Percentiles rank a stretch among this genome's conserved stretches.
Conservation (phyloP, 2,797 vertebrate genomes). For the Anas bernieri region DNA sequence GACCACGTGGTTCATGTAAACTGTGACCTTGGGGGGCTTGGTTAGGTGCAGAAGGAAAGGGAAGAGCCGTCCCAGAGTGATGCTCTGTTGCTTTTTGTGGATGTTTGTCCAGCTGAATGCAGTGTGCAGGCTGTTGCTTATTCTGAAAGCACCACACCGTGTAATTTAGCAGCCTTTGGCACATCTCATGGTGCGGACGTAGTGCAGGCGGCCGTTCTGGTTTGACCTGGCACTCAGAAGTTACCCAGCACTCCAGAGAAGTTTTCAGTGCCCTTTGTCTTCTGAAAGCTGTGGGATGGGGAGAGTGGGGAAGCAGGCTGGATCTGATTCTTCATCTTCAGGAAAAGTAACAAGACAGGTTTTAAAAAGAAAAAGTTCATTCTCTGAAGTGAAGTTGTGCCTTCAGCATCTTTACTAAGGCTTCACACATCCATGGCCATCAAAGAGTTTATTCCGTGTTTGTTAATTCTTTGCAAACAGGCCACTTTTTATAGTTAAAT, state of each 20-base stretch:
- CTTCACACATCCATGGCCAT: background rate
- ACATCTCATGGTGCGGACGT: background rate
- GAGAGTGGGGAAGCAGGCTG: background rate
- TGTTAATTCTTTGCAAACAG: background rate
- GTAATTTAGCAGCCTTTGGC: background rate
- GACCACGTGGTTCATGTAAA: fast-evolving
- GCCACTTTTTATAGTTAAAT: background rate
- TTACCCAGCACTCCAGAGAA: background rate
- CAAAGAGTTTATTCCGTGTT: background rate
- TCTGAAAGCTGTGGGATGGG: background rate
- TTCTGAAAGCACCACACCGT: background rate
- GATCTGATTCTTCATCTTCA: background rate
- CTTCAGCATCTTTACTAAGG: background rate
- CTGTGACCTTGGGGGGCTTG: background rate
- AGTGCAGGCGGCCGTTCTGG: background rate
- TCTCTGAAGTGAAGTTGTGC: background rate
- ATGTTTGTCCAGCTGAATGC: background rate
- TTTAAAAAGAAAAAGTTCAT: background rate
- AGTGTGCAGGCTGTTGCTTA: background rate
- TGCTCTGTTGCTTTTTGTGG: background rate
- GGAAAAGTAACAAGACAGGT: background rate
- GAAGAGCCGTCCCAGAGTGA: background rate
- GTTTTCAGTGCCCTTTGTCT: background rate
- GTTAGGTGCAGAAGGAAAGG: background rate
- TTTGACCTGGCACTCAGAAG: background rate